These are phyloP conservation scores for Abrostola tripartita DNA, from an alignment of 2,888 invertebrate species.

Conservation along the genomic window DNA sequence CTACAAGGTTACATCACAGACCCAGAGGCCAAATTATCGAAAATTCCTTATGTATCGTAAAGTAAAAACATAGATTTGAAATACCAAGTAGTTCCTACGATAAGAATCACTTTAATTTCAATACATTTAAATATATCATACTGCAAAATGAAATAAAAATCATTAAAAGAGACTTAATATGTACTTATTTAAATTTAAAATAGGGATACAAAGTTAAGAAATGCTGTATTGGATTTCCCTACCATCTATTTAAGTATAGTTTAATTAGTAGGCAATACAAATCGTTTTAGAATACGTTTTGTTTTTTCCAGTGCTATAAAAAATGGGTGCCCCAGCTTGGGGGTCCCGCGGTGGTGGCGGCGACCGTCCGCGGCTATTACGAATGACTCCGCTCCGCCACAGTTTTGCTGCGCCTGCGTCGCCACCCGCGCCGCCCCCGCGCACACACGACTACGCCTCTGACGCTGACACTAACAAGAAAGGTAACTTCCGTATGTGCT, in stretches of 20 bases:
- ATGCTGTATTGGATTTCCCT: not conserved
- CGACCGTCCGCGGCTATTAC: slow-evolving; percentile 87
- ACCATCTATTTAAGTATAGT: not conserved
- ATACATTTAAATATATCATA: too few relatives aligned
- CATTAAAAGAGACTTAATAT: too few relatives aligned
- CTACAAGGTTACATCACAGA: too few relatives aligned
- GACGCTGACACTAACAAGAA: slow-evolving; percentile 89
- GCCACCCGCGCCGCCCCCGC: slow-evolving; percentile 78
- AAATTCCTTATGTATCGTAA: too few relatives aligned
- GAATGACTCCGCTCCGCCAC: slow-evolving; percentile 89
- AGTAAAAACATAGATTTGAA: too few relatives aligned
- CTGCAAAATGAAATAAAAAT: too few relatives aligned
- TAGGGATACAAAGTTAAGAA: too few relatives aligned
- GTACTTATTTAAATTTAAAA: too few relatives aligned
- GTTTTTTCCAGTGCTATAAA: slow-evolving; percentile 57
- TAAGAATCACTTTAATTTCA: too few relatives aligned
- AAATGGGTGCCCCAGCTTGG: slow-evolving; percentile 85
- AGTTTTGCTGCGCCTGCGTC: slow-evolving; percentile 88
- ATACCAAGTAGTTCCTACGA: too few relatives aligned
- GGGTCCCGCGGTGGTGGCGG: slow-evolving; percentile 83
- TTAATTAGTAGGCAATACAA: not conserved
- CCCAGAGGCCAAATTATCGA: too few relatives aligned
- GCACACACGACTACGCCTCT: slow-evolving; percentile 86
- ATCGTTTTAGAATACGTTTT: not conserved
- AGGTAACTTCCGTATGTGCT: slow-evolving; percentile 73